phyloP scores from a whole-genome alignment of 2,113 vertebrate genomes.

The Peucedramus taeniatus region DNA sequence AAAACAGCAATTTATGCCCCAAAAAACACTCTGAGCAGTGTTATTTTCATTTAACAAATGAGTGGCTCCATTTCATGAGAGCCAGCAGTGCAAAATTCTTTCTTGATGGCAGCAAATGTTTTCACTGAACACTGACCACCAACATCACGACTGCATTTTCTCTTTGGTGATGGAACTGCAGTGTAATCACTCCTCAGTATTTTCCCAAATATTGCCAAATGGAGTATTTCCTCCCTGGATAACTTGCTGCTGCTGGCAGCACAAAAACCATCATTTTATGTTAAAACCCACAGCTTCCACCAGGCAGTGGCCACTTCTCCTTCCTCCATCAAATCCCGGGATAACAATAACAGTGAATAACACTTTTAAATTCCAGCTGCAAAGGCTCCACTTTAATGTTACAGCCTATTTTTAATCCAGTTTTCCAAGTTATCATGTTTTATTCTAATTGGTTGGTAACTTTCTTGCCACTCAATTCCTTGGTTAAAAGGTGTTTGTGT shows the following conservation, averaged over 20 bases:
- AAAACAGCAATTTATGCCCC: not conserved
- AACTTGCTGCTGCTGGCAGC: not conserved
- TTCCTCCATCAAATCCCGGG: not conserved
- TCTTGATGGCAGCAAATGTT: not conserved
- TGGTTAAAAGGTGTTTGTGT: not conserved
- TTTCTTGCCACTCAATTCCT: not conserved
- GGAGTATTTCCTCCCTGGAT: not conserved
- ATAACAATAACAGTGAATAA: not conserved
- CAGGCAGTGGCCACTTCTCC: not conserved
- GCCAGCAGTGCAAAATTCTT: not conserved
- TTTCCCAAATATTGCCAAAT: not conserved
- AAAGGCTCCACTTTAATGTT: not conserved
- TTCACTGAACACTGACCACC: not conserved
- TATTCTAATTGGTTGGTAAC: not conserved
- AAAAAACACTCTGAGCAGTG: not conserved
- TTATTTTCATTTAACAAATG: not conserved
- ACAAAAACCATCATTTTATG: not conserved
- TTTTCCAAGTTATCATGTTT: not conserved
- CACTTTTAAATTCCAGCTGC: not conserved
- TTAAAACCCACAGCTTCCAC: not conserved
- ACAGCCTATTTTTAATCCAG: not conserved
- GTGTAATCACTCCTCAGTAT: not conserved
- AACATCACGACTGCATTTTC: not conserved
- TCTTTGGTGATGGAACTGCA: not conserved
- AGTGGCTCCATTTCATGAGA: not conserved